Conservation (phyloP, 2,113 vertebrate genomes). For the Orthonyx spaldingii region DNA sequence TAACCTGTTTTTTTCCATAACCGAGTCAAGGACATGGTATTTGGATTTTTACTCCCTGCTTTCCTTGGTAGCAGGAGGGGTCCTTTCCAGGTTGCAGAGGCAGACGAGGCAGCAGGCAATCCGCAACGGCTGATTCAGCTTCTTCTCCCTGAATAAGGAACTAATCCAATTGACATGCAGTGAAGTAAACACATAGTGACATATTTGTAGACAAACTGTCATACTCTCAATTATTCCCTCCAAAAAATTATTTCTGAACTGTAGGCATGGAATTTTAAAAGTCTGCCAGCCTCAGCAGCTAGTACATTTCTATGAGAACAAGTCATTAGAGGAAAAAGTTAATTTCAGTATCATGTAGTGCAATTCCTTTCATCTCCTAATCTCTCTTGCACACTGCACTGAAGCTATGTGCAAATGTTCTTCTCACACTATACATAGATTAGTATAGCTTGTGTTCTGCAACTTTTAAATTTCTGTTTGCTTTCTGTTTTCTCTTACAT, state of each 20-base stretch:
- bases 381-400: not conserved
- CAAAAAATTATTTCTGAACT: conserved; percentile 71
- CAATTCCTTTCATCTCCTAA: conserved; percentile 28
- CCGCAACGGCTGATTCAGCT: conserved; percentile 39
- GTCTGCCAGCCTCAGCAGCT: conserved; percentile 63
- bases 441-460: not conserved
- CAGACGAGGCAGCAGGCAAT: conserved; percentile 41
- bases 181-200: conserved; percentile 71
- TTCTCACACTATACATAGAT: not conserved
- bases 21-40: not conserved
- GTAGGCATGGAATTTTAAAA: conserved; percentile 16
- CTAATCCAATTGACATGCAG: conserved; percentile 64
- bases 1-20: conserved; percentile 20
- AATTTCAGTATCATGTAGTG: conserved; percentile 47
- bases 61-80: conserved; percentile 47
- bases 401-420: not conserved
- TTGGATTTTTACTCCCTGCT: conserved; percentile 43
- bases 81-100: not conserved
- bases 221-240: conserved; percentile 63
- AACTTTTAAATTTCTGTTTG: not conserved
- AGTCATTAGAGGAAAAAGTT: conserved; percentile 41
- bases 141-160: conserved; percentile 44
- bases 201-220: conserved; percentile 77
- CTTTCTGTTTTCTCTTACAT: not conserved
- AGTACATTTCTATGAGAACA: conserved; percentile 35